Base-by-base conservation (phyloP, 23 tunicate species). In the Trididemnum nubilum region DNA sequence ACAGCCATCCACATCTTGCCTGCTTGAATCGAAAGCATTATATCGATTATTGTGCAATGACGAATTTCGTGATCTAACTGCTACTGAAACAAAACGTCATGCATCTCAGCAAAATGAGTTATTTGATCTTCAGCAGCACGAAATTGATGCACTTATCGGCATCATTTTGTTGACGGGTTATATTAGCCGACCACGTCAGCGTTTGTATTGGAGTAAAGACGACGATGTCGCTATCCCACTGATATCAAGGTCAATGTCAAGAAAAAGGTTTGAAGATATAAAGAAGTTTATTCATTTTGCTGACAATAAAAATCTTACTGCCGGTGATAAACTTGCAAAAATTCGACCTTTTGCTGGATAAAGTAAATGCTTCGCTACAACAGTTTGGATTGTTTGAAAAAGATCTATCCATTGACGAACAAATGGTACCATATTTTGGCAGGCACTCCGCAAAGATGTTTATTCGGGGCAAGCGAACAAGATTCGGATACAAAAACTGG, bases 381-480 rank as follows among this genome's bases (percentile, higher is more conserved):
- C 67, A 61, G 26, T 61, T 67, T 33, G 74, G 74, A 67, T 37
- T 30, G 74, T 67, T 67, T 67, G 38, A 37, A 67, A 67, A 67
- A 33, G 74, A 67, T 67, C 38, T 67, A 38, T 5, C 74, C 38
- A 67, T 67, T 67, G 74, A 67, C 33, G 74, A 67, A 33, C 74
- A 67, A 67, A 67, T 67, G 38, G 74, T 67, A 31, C 26, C 38
- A 33, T 67, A 67, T 38, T 67, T 67, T 33, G 74, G 74, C 12
- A 4, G 74, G 74, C 74, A 67, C 74, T 67, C 74, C 33, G 74
- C 74, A 67, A 33, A 67, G 74, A 67, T 67, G 74, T 67, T 67
- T 67, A 67, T 67, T 67, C 74, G 9, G 7, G 74, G 74, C 38
- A 67, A 67, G 74, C 74, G 12, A 24, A 67, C 33, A 37, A 67